Evolutionary conservation across 2,888 invertebrate species (phyloP), one percentile per base, ranked within the genome.

Genomic region (Suillia variegata): DNA sequence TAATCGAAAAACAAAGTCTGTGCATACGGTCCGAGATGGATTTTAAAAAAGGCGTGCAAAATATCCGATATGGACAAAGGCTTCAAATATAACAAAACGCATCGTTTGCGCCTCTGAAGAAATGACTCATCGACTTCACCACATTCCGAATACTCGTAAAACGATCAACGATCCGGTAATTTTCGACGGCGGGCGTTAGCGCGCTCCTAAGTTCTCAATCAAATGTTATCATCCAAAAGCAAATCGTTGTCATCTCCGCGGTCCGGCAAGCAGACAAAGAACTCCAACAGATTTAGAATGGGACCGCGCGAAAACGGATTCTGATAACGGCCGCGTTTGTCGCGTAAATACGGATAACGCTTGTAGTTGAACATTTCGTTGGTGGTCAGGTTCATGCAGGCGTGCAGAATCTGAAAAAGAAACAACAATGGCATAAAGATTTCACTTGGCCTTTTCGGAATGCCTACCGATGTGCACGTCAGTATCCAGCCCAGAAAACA

Each of bases 341-440:
- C 95, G 56, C 94, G 85, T 64, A 96, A 81, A 79, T 96, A 96
- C 0, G 93, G 91, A 80, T 96, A 96, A 54, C 95, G 86, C 78
- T 94, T 94, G 80, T 93, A 93, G 83, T 96, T 96, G 79, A 95
- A 93, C 91, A 94, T 93, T 83, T 96, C 96, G 80, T 96, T 96
- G 49, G 95, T 95, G 6, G 96, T 96, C 61, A 96, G 83, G 83
- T 96, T 96, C 92, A 93, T 92, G 77, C 93, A 92, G 12, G 94
- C 94, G 79, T 96, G 94, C 20, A 94, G 84, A 54, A 94, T 88
- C 95, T 96, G 58, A 33, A 62, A 58, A 2, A 15, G 45, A 50
- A 54, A 52, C 20, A 34, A 54, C 4, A n/a, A 54, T 47, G n/a
- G n/a, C n/a, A n/a, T n/a, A n/a, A n/a, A n/a, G n/a, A n/a, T n/a